Base-by-base conservation (phyloP, 2,888 invertebrate species). In the Alviniconcha strummeri region DNA sequence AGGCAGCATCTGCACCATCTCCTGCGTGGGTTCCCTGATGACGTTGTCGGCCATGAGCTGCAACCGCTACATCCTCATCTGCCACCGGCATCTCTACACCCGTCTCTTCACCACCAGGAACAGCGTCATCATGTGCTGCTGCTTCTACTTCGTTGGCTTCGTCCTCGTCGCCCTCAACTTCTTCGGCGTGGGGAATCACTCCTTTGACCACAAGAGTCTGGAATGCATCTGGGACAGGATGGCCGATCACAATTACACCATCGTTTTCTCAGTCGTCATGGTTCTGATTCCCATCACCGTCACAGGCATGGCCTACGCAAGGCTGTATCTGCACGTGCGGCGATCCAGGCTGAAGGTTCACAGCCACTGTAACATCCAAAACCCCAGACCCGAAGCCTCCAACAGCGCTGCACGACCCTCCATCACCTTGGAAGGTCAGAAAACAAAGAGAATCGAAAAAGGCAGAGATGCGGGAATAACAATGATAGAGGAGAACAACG, bases 151-250 rank as follows among this genome's bases (percentile, higher is more conserved):
- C 17, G 56, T 88, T 13, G 88, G 87, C 52, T 79, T 89, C 17
- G 8, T 87, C n/a, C 69, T 89, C 64, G 89, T 89, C 76, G 52
- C 86, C 76, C 85, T 87, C 69, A 90, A 89, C 85, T 85, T 88
- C 54, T 75, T 86, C n/a, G 88, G 86, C 71, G 86, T 88, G 69
- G 88, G 89, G 6, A 89, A 86, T 57, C 88, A 89, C 77, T 74
- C 74, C 57, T 90, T 89, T 72, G 90, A 90, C 86, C 81, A 76
- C 80, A 88, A 88, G 83, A 87, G 86, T 72, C 84, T 86, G 78
- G 85, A 85, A 52, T 90, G 90, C 82, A 86, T 90, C 60, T 90
- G 90, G 90, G 88, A 89, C 80, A 85, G 89, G 13, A 86, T 87
- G 84, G 88, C 87, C 36, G 87, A 84, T 55, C 83, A 84, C 76